Evolutionary conservation across 1,140 invertebrate genomes (phyloP).

Genomic region (Helicoverpa zea): DNA sequence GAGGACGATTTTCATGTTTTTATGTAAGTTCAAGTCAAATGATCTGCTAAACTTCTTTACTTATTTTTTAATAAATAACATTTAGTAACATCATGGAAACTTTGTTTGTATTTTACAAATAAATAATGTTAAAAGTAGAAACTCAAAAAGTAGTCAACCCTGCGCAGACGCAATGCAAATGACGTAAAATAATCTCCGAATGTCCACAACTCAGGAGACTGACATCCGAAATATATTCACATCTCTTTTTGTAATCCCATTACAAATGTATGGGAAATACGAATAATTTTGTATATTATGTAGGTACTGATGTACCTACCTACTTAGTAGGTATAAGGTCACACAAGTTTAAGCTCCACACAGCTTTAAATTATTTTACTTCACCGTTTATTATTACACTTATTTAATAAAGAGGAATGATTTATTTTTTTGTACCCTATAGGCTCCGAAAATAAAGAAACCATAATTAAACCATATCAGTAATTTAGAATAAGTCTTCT

Average conservation of each 20-base stretch:
- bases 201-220: not conserved
- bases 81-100: not conserved
- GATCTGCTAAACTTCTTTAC: too few relatives aligned
- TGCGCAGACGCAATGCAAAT: not conserved
- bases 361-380: too few relatives aligned
- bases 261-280: not conserved
- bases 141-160: not conserved
- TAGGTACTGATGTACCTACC: too few relatives aligned
- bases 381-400: too few relatives aligned
- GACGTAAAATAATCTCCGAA: not conserved
- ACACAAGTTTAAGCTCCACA: not conserved
- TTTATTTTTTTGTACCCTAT: too few relatives aligned
- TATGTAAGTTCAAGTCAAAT: too few relatives aligned
- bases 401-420: too few relatives aligned
- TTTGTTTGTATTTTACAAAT: not conserved
- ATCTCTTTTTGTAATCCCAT: slow-evolving; percentile 29
- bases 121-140: not conserved
- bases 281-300: slow-evolving; percentile 1
- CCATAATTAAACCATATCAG: too few relatives aligned
- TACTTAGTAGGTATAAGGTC: not conserved
- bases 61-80: too few relatives aligned
- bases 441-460: too few relatives aligned
- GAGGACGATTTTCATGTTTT: too few relatives aligned
- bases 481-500: too few relatives aligned
- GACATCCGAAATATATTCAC: not conserved